These are phyloP conservation scores for Aphaenogaster floridana DNA, from an alignment of 1,140 invertebrate species.

Conservation along the genomic window DNA sequence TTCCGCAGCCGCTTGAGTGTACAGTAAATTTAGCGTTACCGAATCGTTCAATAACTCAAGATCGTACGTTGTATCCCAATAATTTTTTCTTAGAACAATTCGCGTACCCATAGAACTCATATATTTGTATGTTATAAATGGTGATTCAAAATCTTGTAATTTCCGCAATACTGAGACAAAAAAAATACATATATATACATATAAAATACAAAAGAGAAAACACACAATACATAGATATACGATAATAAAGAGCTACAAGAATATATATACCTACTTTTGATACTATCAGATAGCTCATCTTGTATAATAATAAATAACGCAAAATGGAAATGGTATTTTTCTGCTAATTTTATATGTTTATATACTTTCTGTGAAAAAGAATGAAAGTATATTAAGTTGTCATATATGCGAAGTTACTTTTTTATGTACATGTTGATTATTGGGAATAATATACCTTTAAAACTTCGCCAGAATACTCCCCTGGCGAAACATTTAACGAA, in stretches of 20 bases:
- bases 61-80: slow-evolving; percentile 96
- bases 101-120: slow-evolving; percentile 78
- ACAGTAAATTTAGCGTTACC: slow-evolving; percentile 94
- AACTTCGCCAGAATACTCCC: slow-evolving; percentile 93
- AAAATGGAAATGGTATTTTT: slow-evolving; percentile 94
- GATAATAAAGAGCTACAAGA: slow-evolving; percentile 5
- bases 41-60: slow-evolving; percentile 93
- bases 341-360: slow-evolving; percentile 91
- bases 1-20: slow-evolving; percentile 95
- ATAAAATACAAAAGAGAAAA: not conserved
- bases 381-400: slow-evolving; percentile 27
- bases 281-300: slow-evolving; percentile 87
- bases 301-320: slow-evolving; percentile 95
- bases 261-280: slow-evolving; percentile 60
- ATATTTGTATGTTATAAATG: slow-evolving; percentile 95
- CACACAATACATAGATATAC: not conserved
- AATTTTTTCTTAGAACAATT: slow-evolving; percentile 87
- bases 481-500: slow-evolving; percentile 92
- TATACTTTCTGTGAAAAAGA: slow-evolving; percentile 90
- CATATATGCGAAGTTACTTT: not conserved
- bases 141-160: slow-evolving; percentile 98
- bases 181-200: slow-evolving; percentile 62
- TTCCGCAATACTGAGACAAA: slow-evolving; percentile 91
- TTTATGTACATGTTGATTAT: slow-evolving; percentile 7
- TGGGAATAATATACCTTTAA: slow-evolving; percentile 88